Evolutionary conservation across 1,140 invertebrate species (phyloP), one percentile per base, ranked within the genome.

Genomic region (Nilaparvata lugens): DNA sequence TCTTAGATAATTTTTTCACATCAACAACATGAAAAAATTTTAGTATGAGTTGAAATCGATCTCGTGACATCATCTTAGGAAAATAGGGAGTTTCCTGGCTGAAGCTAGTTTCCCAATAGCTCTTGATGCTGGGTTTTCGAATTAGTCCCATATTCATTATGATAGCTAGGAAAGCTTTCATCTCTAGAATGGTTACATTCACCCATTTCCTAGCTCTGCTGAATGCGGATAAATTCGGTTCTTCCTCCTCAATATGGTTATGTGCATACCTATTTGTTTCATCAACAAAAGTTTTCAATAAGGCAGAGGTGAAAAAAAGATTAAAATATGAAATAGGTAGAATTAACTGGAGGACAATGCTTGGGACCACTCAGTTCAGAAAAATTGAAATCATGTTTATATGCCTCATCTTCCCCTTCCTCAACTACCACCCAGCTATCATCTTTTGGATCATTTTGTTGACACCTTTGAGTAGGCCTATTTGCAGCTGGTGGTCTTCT

Each of bases 21-120:
- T 65, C 52, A 13, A 65, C 54, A n/a, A 42, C 5, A 51, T 66
- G 60, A 58, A 66, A 57, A 57, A 40, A 57, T 21, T 57, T 57
- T 42, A 43, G 45, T 23, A 57, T 43, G 2, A 43, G 9, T 57
- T 57, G 31, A 21, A 57, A 57, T 19, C 38, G 14, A 19, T 57
- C 23, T 24, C 35, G 9, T n/a, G 7, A 3, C 31, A 40, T 43
- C 31, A 43, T 57, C 45, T 57, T 57, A 11, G 56, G n/a, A 58
- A 58, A 45, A 9, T 16, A 45, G 14, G 57, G 28, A 18, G n/a
- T 21, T 14, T 2, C 18, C 21, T 45, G 19, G 13, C 11, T 19
- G 11, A 24, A 24, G 16, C 24, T 4, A 3, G 40, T 48, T 28
- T 19, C 40, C 56, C 25, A 42, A 16, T 57, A 57, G 7, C 25